Conservation (phyloP, 2,797 vertebrate species). For the Ibycter americanus region DNA sequence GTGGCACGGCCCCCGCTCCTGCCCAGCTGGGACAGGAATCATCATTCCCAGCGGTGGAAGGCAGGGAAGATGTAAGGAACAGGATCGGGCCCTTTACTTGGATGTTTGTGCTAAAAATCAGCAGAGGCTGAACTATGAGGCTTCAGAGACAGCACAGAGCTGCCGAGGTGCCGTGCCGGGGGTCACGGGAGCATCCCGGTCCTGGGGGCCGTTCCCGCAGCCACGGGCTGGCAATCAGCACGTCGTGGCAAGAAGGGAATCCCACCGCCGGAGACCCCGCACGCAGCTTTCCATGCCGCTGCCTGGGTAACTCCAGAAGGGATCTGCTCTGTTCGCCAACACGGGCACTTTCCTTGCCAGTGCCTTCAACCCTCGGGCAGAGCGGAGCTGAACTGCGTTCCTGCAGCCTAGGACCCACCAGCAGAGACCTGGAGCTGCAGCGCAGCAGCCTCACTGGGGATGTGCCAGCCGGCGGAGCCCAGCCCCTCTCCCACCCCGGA, state of each 20-base stretch:
- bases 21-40: background rate
- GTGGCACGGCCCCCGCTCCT: background rate
- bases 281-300: background rate
- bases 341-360: background rate
- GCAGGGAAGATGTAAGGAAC: background rate
- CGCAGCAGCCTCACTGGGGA: fast-evolving
- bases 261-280: background rate
- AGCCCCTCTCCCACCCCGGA: background rate
- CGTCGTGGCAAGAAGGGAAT: background rate
- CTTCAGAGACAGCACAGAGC: background rate
- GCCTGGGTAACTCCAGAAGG: background rate
- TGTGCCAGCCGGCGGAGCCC: background rate
- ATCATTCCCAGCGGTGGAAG: background rate
- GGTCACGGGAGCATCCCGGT: background rate
- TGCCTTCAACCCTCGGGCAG: background rate
- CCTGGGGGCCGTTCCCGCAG: background rate
- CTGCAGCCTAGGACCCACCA: background rate
- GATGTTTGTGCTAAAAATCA: background rate
- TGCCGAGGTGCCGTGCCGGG: background rate
- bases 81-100: background rate
- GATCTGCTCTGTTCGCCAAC: background rate
- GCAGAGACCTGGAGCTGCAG: background rate
- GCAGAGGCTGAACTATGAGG: background rate
- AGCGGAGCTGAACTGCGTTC: background rate
- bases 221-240: background rate